phyloP scores from a whole-genome alignment of 1,140 invertebrate species.

The Bactericera cockerelli region DNA sequence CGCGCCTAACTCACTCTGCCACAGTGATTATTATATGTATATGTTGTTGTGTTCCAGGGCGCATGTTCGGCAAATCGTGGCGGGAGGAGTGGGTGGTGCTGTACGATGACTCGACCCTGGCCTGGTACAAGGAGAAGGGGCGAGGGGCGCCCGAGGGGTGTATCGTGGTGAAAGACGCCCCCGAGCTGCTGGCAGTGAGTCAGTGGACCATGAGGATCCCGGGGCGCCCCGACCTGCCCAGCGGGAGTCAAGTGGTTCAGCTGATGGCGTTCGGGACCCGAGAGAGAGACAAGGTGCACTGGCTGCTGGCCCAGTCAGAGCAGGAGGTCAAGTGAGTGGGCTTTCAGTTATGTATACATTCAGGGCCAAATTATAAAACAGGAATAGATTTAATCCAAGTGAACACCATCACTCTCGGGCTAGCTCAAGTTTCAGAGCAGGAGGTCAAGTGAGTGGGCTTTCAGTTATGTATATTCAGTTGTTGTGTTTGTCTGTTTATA shows the following conservation, averaged over 20 bases:
- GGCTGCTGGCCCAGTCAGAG: constrained; percentile 45
- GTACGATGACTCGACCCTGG: constrained; percentile 60
- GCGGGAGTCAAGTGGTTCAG: constrained; percentile 43
- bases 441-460: no score
- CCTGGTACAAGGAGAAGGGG: constrained; percentile 55
- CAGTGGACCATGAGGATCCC: constrained; percentile 56
- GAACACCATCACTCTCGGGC: no score
- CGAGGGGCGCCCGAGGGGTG: constrained; percentile 32
- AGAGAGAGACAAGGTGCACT: constrained; percentile 38
- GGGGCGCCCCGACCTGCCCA: constrained; percentile 45
- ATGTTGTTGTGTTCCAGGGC: constrained; percentile 38
- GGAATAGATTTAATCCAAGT: no score
- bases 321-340: constrained; percentile 47
- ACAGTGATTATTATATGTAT: no score
- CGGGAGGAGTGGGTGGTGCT: constrained; percentile 61
- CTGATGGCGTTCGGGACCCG: constrained; percentile 51
- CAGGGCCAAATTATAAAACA: no score
- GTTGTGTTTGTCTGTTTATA: no score
- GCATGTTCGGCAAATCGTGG: constrained; percentile 60
- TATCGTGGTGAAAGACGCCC: constrained; percentile 50
- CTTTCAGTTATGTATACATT: no score
- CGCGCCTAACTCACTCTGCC: no score
- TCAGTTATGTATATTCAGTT: background rate
- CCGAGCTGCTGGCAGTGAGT: constrained; percentile 59
- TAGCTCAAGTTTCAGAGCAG: no score